phyloP scores from a whole-genome alignment of 2,888 invertebrate species.

The Augiades crinisus region DNA sequence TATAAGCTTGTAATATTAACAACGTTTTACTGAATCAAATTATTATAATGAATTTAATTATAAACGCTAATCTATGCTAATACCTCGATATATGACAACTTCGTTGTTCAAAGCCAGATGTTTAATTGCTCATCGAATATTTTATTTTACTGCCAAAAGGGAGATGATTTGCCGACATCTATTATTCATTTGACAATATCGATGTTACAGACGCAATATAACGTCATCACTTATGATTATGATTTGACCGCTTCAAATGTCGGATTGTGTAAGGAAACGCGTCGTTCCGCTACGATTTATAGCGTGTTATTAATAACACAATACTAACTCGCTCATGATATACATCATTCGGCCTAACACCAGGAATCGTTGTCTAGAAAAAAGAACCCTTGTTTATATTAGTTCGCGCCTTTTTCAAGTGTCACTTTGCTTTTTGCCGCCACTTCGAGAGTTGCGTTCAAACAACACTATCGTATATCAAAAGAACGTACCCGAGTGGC shows the following conservation, averaged over 20 bases:
- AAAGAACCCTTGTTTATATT: conserved; percentile 68
- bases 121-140: conserved; percentile 42
- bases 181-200: conserved; percentile 44
- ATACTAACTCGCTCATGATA: conserved; percentile 34
- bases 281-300: conserved; percentile 22
- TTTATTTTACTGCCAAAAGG: conserved; percentile 39
- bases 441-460: conserved; percentile 54
- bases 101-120: conserved; percentile 45
- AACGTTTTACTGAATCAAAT: conserved; percentile 41
- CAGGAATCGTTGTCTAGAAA: conserved; percentile 54
- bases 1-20: conserved; percentile 19
- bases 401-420: conserved; percentile 79
- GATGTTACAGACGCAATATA: conserved; percentile 28
- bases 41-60: conserved; percentile 37
- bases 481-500: conserved; percentile 53
- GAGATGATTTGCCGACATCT: conserved; percentile 45
- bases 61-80: conserved; percentile 42
- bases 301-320: conserved; percentile 28
- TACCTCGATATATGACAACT: conserved; percentile 40
- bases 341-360: conserved; percentile 39
- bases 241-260: conserved; percentile 24
- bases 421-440: conserved; percentile 78
- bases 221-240: conserved; percentile 24
- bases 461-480: conserved; percentile 79
- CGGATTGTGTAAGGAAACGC: conserved; percentile 22